Conservation (phyloP, 2,888 invertebrate species). For the Amiota mariae region DNA sequence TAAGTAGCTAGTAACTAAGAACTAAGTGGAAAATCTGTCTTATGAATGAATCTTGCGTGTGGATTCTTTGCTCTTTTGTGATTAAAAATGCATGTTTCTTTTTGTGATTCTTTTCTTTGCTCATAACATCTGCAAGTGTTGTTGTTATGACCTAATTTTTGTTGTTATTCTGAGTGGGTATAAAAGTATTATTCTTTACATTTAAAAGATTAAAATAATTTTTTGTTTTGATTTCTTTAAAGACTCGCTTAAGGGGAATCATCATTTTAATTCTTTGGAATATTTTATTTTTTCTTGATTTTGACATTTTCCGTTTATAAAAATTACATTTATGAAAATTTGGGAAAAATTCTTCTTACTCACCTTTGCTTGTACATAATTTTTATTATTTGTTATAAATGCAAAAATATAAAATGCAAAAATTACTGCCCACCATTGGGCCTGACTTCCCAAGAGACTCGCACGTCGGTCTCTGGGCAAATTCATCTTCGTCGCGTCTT, state of each 20-base stretch:
- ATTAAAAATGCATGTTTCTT: background rate
- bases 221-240: background rate
- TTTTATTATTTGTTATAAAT: constrained; percentile 57
- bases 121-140: background rate
- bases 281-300: background rate
- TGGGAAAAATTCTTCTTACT: constrained; percentile 51
- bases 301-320: too few species aligned
- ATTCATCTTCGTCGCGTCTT: constrained; percentile 64
- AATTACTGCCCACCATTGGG: constrained; percentile 56
- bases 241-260: too few species aligned
- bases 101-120: constrained; percentile 10
- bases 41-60: background rate
- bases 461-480: constrained; percentile 70
- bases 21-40: background rate
- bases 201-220: background rate
- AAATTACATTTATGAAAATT: too few species aligned
- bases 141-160: constrained; percentile 22
- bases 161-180: background rate
- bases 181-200: background rate
- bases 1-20: constrained; percentile 24
- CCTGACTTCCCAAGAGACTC: constrained; percentile 71
- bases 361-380: constrained; percentile 68
- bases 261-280: background rate
- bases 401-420: constrained; percentile 62
- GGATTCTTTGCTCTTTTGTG: background rate